Evolutionary conservation across 2,888 invertebrate genomes (phyloP).

Genomic region (Octodonta nipae): DNA sequence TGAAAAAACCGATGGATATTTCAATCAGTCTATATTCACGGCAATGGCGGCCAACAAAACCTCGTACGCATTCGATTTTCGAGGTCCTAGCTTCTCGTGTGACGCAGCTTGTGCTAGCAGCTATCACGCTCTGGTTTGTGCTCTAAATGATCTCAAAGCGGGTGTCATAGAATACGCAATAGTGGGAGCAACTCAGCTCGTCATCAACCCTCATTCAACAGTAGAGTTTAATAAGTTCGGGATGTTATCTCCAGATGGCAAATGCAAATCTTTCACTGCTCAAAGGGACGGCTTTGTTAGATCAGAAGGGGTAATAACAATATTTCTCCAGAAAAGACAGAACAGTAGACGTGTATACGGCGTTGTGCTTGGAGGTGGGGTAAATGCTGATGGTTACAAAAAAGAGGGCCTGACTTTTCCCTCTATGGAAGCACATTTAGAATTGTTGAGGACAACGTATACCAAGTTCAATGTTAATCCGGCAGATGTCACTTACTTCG

Average conservation of each 20-base stretch:
- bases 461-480: background rate
- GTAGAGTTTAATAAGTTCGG: slow-evolving; percentile 72
- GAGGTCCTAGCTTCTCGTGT: slow-evolving; percentile 74
- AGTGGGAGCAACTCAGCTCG: slow-evolving; percentile 73
- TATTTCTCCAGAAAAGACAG: slow-evolving; percentile 54
- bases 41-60: slow-evolving; percentile 66
- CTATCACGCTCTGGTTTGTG: slow-evolving; percentile 70
- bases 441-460: background rate
- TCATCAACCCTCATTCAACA: slow-evolving; percentile 75
- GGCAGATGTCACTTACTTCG: background rate
- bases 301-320: slow-evolving; percentile 59
- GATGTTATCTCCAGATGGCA: slow-evolving; percentile 73
- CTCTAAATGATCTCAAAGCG: slow-evolving; percentile 57
- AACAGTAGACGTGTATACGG: slow-evolving; percentile 25
- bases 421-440: background rate
- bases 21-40: slow-evolving; percentile 46
- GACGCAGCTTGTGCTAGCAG: slow-evolving; percentile 92
- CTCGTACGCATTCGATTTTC: slow-evolving; percentile 76
- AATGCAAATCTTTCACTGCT: slow-evolving; percentile 68
- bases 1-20: slow-evolving; percentile 6
- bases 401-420: background rate
- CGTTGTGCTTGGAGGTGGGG: background rate
- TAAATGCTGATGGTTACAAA: slow-evolving; percentile 1
- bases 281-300: slow-evolving; percentile 68
- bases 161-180: slow-evolving; percentile 79